Base-by-base conservation (phyloP, 2,888 invertebrate species). In the Sycophila texana region DNA sequence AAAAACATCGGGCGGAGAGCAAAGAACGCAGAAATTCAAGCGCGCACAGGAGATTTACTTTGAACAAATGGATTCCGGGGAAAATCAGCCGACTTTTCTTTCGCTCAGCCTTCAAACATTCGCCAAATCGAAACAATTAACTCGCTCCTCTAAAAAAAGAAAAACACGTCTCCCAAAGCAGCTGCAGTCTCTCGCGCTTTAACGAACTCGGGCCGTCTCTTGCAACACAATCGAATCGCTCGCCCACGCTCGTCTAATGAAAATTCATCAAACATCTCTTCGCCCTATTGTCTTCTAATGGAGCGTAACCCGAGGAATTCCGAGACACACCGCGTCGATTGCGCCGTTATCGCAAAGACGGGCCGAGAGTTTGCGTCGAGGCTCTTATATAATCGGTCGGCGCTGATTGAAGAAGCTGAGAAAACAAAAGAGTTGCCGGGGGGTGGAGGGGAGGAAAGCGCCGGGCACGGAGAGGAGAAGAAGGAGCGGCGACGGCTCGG, bases 341-440 rank as follows among this genome's bases (percentile, higher is more conserved):
- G 60, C 30, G 12, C 22, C 57, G 72, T 79, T 79, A 77, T 73
- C 61, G 53, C 22, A 39, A 26, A 26, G 3, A 26, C 26, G 26
- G 57, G 53, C 26, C 20, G 39, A 55, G 57, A 55, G 57, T 63
- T 68, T 61, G 61, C 18, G 26, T 39, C 4, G 63, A 68, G 53
- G 71, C n/a, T n/a, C n/a, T n/a, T n/a, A 70, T 67, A 74, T 47
- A 74, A 39, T 26, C 10, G 26, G 13, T 63, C 60, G 65, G 63
- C 47, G 80, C 60, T 74, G 74, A 72, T 77, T 67, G 79, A 73
- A 71, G 79, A 81, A 77, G 65, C 67, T 81, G 67, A 75, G 78
- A 82, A 85, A 84, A 85, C 84, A 84, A 86, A 85, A 83, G 83
- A 83, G 84, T 82, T 72, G 83, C 79, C n/a, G 22, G 49, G 16